Evolutionary conservation across 2,888 invertebrate genomes (phyloP).

Genomic region (Pycnomerus fuliginosus): DNA sequence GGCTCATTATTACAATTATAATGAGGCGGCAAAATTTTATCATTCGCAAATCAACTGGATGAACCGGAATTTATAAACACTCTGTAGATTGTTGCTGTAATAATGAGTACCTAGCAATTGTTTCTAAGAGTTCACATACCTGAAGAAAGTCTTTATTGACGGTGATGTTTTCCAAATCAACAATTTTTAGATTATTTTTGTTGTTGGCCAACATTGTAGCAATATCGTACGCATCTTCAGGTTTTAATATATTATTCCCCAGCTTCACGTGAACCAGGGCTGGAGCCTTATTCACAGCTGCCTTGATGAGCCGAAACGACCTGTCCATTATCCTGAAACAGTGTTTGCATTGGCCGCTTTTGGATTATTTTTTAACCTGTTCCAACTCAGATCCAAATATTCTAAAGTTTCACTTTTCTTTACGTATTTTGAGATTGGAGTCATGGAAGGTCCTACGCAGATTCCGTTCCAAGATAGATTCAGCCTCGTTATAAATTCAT

Average conservation of each 20-base stretch:
- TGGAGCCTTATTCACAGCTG: slow-evolving; percentile 52
- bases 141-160: slow-evolving; percentile 51
- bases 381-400: slow-evolving; percentile 48
- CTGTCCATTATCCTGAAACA: slow-evolving; percentile 5
- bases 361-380: slow-evolving; percentile 37
- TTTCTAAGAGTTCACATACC: slow-evolving; percentile 29
- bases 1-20: too few relatives aligned
- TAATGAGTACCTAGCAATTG: neutral
- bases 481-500: slow-evolving; percentile 43
- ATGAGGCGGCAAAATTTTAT: too few relatives aligned
- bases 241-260: slow-evolving; percentile 55
- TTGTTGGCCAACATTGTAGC: slow-evolving; percentile 47
- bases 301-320: slow-evolving; percentile 46
- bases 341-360: neutral
- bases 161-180: slow-evolving; percentile 57
- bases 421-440: slow-evolving; percentile 38
- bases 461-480: slow-evolving; percentile 57
- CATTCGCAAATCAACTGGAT: too few relatives aligned
- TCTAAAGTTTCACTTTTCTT: slow-evolving; percentile 36
- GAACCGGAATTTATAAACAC: too few relatives aligned
- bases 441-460: slow-evolving; percentile 39
- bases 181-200: slow-evolving; percentile 41
- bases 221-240: slow-evolving; percentile 53
- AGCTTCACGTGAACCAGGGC: slow-evolving; percentile 52
- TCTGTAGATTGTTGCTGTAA: too few relatives aligned